A percentile compares a stretch with the other conserved stretches of the same genome.
These are phyloP conservation scores for Vimba vimba DNA, from an alignment of 2,113 vertebrate species.

Conservation along the genomic window DNA sequence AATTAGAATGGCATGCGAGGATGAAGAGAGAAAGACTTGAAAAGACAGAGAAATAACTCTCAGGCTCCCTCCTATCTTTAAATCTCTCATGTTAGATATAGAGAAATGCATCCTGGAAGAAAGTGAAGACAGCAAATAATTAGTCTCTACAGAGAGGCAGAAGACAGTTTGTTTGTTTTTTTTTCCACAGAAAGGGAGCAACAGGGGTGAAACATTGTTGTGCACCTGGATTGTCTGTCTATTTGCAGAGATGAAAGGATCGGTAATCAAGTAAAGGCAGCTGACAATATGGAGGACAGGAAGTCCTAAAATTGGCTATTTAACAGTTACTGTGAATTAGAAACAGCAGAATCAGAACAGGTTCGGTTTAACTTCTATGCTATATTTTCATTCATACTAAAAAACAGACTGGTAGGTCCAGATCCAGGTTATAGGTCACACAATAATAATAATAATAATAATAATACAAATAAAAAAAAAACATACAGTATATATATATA, in stretches of 20 bases:
- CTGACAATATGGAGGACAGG: not conserved
- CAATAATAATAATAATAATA: too few relatives aligned
- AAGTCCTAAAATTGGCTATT: not conserved
- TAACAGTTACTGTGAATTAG: not conserved
- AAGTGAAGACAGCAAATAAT: conserved; percentile 71
- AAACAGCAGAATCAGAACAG: not conserved
- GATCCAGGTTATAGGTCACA: too few relatives aligned
- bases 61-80: conserved; percentile 31
- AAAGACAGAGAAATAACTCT: conserved; percentile 41
- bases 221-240: conserved; percentile 54
- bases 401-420: too few relatives aligned
- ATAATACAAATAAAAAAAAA: too few relatives aligned
- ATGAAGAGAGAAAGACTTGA: conserved; percentile 28
- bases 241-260: conserved; percentile 47
- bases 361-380: too few relatives aligned
- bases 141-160: conserved; percentile 67
- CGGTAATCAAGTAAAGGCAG: conserved; percentile 44
- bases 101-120: conserved; percentile 52
- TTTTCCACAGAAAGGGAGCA: conserved; percentile 49
- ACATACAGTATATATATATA: too few relatives aligned
- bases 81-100: conserved; percentile 61
- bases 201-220: conserved; percentile 45
- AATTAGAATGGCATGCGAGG: conserved; percentile 44
- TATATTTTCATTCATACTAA: too few relatives aligned
- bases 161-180: conserved; percentile 50